These are phyloP conservation scores for Pogonomyrmex californicus DNA, from an alignment of 1,140 invertebrate species.

Conservation along the genomic window DNA sequence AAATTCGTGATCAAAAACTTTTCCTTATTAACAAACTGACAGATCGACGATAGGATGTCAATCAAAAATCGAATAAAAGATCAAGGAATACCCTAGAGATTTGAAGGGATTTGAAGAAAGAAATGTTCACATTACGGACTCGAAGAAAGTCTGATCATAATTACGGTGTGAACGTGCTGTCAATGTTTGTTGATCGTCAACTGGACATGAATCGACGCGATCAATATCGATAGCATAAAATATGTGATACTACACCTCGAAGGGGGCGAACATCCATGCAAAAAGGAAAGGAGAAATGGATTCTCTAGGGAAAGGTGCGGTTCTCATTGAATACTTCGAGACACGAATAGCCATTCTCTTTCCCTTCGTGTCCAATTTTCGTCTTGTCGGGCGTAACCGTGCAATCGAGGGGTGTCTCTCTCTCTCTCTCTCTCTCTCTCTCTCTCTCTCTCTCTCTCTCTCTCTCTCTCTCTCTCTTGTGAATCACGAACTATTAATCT, in stretches of 20 bases:
- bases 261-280: neutral
- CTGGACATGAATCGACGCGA: neutral
- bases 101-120: neutral
- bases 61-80: constrained; percentile 16
- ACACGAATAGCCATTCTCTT: constrained; percentile 39
- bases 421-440: too few species aligned
- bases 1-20: neutral
- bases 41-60: neutral
- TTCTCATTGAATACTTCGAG: constrained; percentile 36
- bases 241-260: neutral
- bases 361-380: constrained; percentile 44
- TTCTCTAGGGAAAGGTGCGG: constrained; percentile 12
- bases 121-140: neutral
- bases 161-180: neutral
- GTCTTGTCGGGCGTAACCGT: constrained; percentile 7
- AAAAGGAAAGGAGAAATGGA: constrained; percentile 34
- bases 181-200: neutral
- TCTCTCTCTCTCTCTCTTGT: neutral
- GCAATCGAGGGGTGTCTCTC: neutral
- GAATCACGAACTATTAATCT: constrained; percentile 38
- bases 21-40: neutral
- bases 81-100: constrained; percentile 5
- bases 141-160: neutral
- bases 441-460: too few species aligned
- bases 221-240: constrained; percentile 4